A percentile compares a stretch with the other conserved stretches of the same genome.
These are phyloP conservation scores for Callyntrura sp. DNA, from an alignment of 2,888 invertebrate species.

Conservation along the genomic window DNA sequence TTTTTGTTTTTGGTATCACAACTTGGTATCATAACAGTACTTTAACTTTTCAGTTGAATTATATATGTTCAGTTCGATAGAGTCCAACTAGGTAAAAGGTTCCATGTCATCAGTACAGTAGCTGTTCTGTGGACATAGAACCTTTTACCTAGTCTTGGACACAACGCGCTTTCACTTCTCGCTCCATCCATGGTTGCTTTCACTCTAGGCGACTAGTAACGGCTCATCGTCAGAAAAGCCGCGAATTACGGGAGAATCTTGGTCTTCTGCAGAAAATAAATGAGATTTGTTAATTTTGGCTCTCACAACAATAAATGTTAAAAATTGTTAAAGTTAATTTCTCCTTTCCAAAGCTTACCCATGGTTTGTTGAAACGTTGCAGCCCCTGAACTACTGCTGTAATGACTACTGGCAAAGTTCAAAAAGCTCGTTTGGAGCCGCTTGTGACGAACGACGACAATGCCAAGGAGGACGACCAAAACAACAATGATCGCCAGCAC, in stretches of 20 bases:
- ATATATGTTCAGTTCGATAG: too few relatives aligned
- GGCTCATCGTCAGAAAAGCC: constrained; percentile 98
- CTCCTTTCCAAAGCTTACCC: too few relatives aligned
- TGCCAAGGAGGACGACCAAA: constrained; percentile 88
- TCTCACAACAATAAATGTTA: too few relatives aligned
- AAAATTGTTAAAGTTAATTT: too few relatives aligned
- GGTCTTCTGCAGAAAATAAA: constrained; percentile 89
- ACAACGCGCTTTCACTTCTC: not conserved
- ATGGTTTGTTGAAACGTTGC: constrained; percentile 89
- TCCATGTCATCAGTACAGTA: too few relatives aligned
- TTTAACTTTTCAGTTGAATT: not conserved
- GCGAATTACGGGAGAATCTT: constrained; percentile 94
- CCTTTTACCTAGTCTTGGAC: too few relatives aligned
- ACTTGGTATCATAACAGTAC: constrained; percentile 51
- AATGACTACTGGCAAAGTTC: constrained; percentile 93
- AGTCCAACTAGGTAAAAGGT: too few relatives aligned
- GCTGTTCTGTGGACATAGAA: too few relatives aligned
- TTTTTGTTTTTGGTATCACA: constrained; percentile 63
- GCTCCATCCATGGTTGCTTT: not conserved
- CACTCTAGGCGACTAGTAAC: constrained; percentile 92
- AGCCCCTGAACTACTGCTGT: constrained; percentile 94
- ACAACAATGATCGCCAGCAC: constrained; percentile 87
- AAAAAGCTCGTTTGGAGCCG: constrained; percentile 92
- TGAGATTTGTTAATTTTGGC: too few relatives aligned
- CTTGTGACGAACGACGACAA: constrained; percentile 90